Base-by-base conservation (phyloP, 2,888 invertebrate genomes). In the Dorcus hopei region DNA sequence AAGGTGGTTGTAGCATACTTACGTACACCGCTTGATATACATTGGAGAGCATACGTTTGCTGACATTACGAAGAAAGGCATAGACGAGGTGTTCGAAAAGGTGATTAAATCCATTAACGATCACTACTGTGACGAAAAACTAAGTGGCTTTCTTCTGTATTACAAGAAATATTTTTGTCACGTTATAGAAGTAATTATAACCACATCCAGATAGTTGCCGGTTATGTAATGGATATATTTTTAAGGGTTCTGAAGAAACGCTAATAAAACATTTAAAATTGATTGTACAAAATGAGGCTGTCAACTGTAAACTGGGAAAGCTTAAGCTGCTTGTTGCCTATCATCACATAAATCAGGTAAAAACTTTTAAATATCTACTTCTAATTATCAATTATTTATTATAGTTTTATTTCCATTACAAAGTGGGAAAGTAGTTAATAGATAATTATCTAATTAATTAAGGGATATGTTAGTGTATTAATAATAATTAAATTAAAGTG, bases 201-300 rank as follows among this genome's bases (percentile, higher is more conserved):
- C 14, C 3, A 45, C 3, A 45, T 45, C 19, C 9, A 9, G 4
- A 7, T 16, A 8, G 11, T 42, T 11, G 5, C 5, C 11, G 6
- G 11, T 5, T 42, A 1, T 23, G 51, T 51, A 7, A 14, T 9
- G 8, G 14, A 33, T 33, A 33, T 33, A 33, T 33, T 9, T 64
- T 57, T 9, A 48, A 82, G 82, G 81, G 82, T 7, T 81, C 82
- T 23, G 82, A 82, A 73, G 81, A 82, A 62, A 80, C 80, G 41
- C 66, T 82, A 9, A 74, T 80, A 56, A 76, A 80, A 54, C 80
- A 81, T 62, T 57, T 82, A 43, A 72, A 79, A 54, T 79, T 80
- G 62, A 64, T 82, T 19, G 76, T 79, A 38, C 64, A 72, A 42
- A 61, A 49, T 48, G 43, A 49, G 26, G n/a, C 50, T 8, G 7